phyloP scores from a whole-genome alignment of 2,888 invertebrate genomes.

The Amblyteles armatorius region DNA sequence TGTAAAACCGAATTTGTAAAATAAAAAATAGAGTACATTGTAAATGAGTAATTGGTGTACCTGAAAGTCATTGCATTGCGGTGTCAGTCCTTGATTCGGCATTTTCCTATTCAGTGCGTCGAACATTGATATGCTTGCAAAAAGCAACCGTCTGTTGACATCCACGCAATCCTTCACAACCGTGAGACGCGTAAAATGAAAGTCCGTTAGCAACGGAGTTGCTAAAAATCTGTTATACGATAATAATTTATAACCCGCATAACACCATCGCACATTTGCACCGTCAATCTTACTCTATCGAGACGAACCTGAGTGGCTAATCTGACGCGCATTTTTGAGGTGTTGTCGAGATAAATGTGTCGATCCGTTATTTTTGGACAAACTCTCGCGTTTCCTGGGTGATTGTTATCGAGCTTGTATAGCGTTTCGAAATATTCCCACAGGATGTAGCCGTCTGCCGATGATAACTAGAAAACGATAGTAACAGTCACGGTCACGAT shows the following conservation, averaged over 20 bases:
- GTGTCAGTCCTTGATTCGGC: conserved; percentile 39
- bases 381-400: conserved; percentile 28
- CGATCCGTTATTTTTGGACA: conserved; percentile 55
- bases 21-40: no score
- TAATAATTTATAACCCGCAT: neutral
- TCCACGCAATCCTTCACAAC: neutral
- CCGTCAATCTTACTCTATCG: neutral
- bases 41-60: neutral
- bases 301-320: conserved; percentile 47
- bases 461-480: conserved; percentile 42
- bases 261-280: no score
- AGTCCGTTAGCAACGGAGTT: conserved; percentile 20
- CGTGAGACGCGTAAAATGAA: conserved; percentile 10
- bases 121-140: conserved; percentile 38
- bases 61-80: conserved; percentile 35
- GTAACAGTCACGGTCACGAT: no score
- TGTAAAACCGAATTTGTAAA: no score
- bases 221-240: conserved; percentile 11
- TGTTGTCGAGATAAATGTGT: conserved; percentile 49
- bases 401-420: conserved; percentile 45
- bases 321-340: conserved; percentile 62
- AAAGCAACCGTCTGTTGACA: conserved; percentile 18
- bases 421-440: conserved; percentile 57
- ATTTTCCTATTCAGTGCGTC: conserved; percentile 50
- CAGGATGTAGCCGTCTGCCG: conserved; percentile 30